Evolutionary conservation across 2,113 vertebrate genomes (phyloP).

Genomic region (Pyxicephalus adspersus): DNA sequence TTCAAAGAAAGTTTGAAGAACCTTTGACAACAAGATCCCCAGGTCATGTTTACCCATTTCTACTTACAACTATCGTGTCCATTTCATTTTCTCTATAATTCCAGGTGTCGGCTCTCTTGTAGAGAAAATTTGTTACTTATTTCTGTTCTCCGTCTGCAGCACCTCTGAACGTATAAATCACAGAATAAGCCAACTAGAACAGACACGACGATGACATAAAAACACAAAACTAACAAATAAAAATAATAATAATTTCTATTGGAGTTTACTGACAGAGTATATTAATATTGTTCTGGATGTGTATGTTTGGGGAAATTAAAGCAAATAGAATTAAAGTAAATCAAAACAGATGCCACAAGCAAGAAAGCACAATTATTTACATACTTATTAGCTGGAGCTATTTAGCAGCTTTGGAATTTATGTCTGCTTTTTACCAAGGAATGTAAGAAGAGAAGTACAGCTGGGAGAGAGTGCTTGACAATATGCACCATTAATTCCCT

Average conservation of each 20-base stretch:
- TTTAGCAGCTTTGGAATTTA: not conserved
- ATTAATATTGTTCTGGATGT: constrained; percentile 21
- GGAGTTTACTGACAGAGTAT: not conserved
- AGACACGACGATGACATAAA: not conserved
- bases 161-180: not conserved
- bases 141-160: too few species aligned
- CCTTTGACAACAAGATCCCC: too few species aligned
- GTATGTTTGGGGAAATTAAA: constrained; percentile 22
- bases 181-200: not conserved
- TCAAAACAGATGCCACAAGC: constrained; percentile 21
- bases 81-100: too few species aligned
- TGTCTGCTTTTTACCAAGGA: not conserved
- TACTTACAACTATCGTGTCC: too few species aligned
- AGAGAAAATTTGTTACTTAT: too few species aligned
- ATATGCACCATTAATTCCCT: too few species aligned
- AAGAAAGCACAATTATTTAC: constrained; percentile 10
- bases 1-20: too few species aligned
- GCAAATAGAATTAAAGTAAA: constrained; percentile 6
- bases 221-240: not conserved
- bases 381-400: not conserved
- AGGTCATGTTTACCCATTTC: too few species aligned
- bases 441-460: not conserved
- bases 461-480: not conserved
- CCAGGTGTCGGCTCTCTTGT: too few species aligned
- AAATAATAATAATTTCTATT: not conserved